Evolutionary conservation across 30 jellyfish, hydroid and myxozoan genomes (phyloP), one percentile per base, ranked within the genome.

Genomic region (Hydra vulgaris): DNA sequence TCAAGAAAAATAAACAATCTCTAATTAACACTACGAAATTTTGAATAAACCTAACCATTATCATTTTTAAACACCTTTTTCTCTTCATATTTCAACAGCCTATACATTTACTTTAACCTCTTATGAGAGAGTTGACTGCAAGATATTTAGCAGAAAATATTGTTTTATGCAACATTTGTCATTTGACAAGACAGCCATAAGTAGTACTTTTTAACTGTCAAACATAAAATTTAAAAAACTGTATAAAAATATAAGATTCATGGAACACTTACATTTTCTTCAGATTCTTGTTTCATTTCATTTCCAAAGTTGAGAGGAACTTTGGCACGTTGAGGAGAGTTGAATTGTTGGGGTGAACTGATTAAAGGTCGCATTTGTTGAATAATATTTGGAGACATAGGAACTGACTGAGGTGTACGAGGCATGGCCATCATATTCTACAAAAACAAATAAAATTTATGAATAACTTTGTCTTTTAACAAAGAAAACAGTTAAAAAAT

Each of bases 111-210:
- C 73, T 82, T 21, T 80, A 56, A 80, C 87, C 87, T 80, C 87
- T 80, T 80, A 80, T 80, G 87, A 80, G 87, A 80, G 87, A 80
- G 87, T 80, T 80, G 87, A 80, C 87, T 80, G 87, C 87, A 23
- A 70, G 71, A 22, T 3, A 68, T 3, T n/a, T n/a, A 3, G 27
- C 61, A 27, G 21, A 24, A 73, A 73, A 73, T 0, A 27, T 12
- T 0, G 52, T 20, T n/a, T n/a, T n/a, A n/a, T n/a, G n/a, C n/a
- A n/a, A n/a, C n/a, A n/a, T n/a, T n/a, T n/a, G n/a, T n/a, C n/a
- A n/a, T n/a, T n/a, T n/a, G n/a, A n/a, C n/a, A n/a, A n/a, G n/a
- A n/a, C n/a, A n/a, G n/a, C n/a, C n/a, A n/a, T n/a, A n/a, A n/a
- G n/a, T n/a, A n/a, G n/a, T n/a, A n/a, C n/a, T n/a, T n/a, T n/a